A percentile compares a stretch with the other conserved stretches of the same genome.
phyloP scores from a whole-genome alignment of 2,797 vertebrate species.

The Amblyraja radiata region DNA sequence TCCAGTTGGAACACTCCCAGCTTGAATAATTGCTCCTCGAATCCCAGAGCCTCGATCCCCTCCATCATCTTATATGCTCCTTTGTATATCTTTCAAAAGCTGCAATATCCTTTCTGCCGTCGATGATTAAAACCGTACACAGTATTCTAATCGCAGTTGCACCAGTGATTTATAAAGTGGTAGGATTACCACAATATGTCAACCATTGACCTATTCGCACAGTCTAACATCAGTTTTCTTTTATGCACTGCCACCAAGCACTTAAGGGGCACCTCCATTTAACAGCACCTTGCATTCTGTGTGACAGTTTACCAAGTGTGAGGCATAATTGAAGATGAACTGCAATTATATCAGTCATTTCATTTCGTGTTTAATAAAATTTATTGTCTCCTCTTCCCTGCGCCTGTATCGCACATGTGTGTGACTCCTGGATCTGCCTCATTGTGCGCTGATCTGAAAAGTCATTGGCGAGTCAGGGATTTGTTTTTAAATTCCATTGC shows the following conservation, averaged over 20 bases:
- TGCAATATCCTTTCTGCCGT: neutral
- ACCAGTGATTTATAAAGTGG: neutral
- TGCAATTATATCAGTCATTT: slow-evolving; percentile 1
- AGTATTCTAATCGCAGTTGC: neutral
- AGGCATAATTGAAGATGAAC: neutral
- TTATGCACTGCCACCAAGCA: neutral
- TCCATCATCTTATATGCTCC: no score
- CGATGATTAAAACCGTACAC: neutral
- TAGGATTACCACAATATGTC: neutral
- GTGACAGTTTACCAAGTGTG: neutral
- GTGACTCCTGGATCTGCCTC: neutral
- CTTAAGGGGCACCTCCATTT: neutral
- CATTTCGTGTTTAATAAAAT: neutral
- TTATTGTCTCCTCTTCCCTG: neutral
- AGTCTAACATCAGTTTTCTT: neutral
- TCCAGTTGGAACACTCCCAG: neutral
- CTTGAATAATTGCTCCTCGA: neutral
- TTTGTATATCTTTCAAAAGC: neutral
- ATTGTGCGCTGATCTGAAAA: no score
- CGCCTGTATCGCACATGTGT: neutral
- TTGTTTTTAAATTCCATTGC: no score
- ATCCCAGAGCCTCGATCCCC: neutral
- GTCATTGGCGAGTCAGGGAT: no score
- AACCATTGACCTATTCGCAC: slow-evolving; percentile 3
- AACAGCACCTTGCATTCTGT: neutral